Percentiles rank a stretch among this genome's conserved stretches.
Evolutionary conservation across 1,140 invertebrate genomes (phyloP).

Genomic region (Antheraea pernyi): DNA sequence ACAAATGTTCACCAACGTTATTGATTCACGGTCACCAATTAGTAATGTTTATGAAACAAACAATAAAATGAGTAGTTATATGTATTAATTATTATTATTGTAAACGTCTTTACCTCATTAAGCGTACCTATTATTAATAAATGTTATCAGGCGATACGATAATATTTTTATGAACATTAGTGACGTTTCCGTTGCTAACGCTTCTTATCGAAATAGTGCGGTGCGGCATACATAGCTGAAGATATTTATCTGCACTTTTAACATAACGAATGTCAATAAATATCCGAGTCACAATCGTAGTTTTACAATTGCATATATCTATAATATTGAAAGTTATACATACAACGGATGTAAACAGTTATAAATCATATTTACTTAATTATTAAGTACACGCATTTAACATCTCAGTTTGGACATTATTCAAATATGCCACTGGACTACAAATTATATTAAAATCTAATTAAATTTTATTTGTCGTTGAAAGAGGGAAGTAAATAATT

Average conservation of each 20-base stretch:
- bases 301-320: not conserved
- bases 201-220: not conserved
- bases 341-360: too few species aligned
- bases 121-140: not conserved
- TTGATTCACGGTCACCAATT: not conserved
- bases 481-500: too few species aligned
- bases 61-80: not conserved
- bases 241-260: not conserved
- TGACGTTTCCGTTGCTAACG: not conserved
- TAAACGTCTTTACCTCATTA: not conserved
- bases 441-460: too few species aligned
- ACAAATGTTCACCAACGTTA: not conserved
- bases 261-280: not conserved
- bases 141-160: not conserved
- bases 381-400: too few species aligned
- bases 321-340: too few species aligned
- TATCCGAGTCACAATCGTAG: not conserved
- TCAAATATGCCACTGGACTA: too few species aligned
- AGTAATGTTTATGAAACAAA: not conserved
- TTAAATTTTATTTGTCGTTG: too few species aligned
- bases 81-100: not conserved
- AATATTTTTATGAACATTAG: constrained; percentile 1
- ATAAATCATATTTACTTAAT: too few species aligned
- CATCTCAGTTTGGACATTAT: too few species aligned
- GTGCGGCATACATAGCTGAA: not conserved